Conservation (phyloP, 2,888 invertebrate genomes). For the Apamea epomidion region DNA sequence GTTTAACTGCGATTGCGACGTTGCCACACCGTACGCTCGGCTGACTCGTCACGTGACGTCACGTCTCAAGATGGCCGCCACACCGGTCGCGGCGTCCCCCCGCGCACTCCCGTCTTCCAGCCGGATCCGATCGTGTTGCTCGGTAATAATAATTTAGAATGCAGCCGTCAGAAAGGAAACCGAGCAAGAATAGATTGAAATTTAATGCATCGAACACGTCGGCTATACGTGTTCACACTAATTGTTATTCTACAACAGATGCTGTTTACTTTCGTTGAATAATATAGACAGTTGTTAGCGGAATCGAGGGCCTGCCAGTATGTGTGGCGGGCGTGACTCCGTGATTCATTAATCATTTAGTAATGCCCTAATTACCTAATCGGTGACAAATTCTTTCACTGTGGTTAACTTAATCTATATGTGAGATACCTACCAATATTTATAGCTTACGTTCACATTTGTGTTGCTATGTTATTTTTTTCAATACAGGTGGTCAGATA, state of each 20-base stretch:
- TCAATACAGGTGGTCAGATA: background rate
- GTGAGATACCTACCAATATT: constrained; percentile 12
- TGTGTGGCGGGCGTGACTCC: constrained; percentile 72
- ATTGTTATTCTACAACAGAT: constrained; percentile 88
- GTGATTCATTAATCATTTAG: constrained; percentile 82
- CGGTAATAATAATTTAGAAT: constrained; percentile 88
- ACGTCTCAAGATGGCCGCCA: constrained; percentile 91
- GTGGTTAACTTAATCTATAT: constrained; percentile 31
- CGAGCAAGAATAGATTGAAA: constrained; percentile 88
- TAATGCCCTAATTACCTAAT: constrained; percentile 70
- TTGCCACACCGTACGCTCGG: constrained; percentile 87
- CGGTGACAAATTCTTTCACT: constrained; percentile 59
- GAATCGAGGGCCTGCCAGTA: constrained; percentile 78
- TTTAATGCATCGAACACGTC: constrained; percentile 86
- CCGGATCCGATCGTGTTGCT: constrained; percentile 86
- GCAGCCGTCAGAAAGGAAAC: constrained; percentile 88
- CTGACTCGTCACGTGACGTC: constrained; percentile 91
- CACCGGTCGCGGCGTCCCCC: constrained; percentile 83
- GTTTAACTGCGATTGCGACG: constrained; percentile 78
- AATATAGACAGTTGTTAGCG: constrained; percentile 80
- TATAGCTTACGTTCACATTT: constrained; percentile 23
- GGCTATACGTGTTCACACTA: constrained; percentile 81
- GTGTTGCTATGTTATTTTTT: background rate
- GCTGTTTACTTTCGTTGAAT: constrained; percentile 89
- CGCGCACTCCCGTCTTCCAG: constrained; percentile 84